Percentiles rank a stretch among this genome's conserved stretches.
These are phyloP conservation scores for Pristionchus japonicus DNA, from an alignment of 2,888 invertebrate species.

Conservation along the genomic window DNA sequence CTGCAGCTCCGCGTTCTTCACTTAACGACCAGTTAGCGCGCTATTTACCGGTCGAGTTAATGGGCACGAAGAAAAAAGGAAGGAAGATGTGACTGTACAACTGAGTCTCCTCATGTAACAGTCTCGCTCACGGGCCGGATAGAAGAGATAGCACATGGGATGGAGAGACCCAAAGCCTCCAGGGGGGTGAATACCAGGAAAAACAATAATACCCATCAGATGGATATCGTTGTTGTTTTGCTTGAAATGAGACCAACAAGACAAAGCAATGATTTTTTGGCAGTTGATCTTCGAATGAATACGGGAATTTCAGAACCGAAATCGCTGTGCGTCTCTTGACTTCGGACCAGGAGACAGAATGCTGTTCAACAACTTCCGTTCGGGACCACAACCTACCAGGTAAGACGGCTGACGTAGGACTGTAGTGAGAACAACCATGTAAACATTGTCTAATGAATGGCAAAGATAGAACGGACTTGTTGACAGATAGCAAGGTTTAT, in stretches of 20 bases:
- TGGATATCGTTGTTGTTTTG: background rate
- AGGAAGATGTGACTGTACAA: background rate
- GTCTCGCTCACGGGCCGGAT: background rate
- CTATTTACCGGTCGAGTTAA: background rate
- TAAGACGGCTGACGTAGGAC: background rate
- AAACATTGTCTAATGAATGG: background rate
- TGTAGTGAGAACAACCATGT: background rate
- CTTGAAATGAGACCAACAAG: background rate
- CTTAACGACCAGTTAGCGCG: background rate
- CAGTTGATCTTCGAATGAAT: background rate
- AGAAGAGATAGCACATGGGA: background rate
- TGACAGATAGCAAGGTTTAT: background rate
- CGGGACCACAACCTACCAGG: constrained; percentile 20
- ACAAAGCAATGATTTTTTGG: background rate
- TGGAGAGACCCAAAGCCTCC: background rate
- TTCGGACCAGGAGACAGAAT: constrained; percentile 6
- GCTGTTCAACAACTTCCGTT: background rate
- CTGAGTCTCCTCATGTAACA: background rate
- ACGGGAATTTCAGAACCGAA: background rate
- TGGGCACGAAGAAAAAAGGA: background rate
- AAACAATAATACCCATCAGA: constrained; percentile 3
- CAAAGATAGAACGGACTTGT: background rate
- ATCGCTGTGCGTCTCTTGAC: constrained; percentile 9
- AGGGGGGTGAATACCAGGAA: background rate
- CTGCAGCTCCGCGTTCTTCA: background rate